These are phyloP conservation scores for Takifugu ocellatus DNA, from an alignment of 2,797 vertebrate species.

Conservation along the genomic window DNA sequence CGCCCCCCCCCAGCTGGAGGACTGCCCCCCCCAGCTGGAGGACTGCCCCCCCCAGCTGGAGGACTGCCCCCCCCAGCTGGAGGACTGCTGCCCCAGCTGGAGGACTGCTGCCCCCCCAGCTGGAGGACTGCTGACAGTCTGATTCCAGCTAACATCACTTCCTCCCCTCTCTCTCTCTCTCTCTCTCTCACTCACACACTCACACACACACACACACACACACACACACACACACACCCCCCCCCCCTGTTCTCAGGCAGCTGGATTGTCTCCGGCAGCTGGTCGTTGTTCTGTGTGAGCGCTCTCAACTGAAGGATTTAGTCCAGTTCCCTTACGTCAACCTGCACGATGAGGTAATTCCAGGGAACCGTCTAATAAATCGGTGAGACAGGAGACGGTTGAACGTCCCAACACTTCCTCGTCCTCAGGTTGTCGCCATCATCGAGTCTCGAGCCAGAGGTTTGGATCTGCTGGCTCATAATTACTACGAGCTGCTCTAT, in stretches of 20 bases:
- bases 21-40: no score
- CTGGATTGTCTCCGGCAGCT: conserved; percentile 93
- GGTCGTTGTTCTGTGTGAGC: conserved; percentile 92
- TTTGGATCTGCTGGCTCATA: conserved; percentile 90
- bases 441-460: conserved; percentile 91
- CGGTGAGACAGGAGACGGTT: background rate
- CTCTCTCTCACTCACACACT: no score
- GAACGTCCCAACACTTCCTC: background rate
- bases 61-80: no score
- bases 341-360: conserved; percentile 87
- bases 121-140: no score
- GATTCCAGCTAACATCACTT: no score
- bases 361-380: background rate
- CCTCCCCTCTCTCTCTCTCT: no score
- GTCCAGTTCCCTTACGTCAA: conserved; percentile 92
- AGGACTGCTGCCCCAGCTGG: no score
- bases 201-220: no score
- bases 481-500: conserved; percentile 94
- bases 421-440: conserved; percentile 86
- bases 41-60: no score
- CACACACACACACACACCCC: no score
- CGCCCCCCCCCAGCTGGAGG: no score
- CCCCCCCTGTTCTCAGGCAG: conserved; percentile 74
- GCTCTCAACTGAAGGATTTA: conserved; percentile 90
- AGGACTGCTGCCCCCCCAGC: no score